Evolutionary conservation across 2,113 vertebrate genomes (phyloP).

Genomic region (Oriolus oriolus): DNA sequence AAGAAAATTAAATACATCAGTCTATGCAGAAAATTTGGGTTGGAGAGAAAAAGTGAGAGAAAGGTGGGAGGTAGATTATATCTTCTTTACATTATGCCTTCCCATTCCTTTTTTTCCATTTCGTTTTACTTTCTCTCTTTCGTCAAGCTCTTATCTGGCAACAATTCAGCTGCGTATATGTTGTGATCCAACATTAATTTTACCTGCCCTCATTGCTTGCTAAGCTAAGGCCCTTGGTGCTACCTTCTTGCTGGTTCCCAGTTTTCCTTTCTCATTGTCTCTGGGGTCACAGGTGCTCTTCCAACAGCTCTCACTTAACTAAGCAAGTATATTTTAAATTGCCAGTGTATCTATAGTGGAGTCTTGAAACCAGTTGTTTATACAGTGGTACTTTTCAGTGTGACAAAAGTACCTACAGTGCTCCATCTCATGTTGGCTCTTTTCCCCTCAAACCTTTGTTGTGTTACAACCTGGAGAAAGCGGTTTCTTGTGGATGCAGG

Average conservation of each 20-base stretch:
- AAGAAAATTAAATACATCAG: not conserved
- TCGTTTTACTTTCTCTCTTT: not conserved
- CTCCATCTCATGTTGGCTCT: fast-evolving
- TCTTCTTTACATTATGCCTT: not conserved
- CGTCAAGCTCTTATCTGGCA: not conserved
- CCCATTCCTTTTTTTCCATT: not conserved
- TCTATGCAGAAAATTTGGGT: not conserved
- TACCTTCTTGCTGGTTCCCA: not conserved
- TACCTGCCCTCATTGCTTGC: not conserved
- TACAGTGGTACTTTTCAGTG: not conserved
- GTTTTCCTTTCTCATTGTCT: not conserved
- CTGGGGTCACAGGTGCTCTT: not conserved
- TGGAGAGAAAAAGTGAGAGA: not conserved
- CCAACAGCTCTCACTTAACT: not conserved
- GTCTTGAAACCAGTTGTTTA: not conserved
- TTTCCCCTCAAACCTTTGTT: not conserved
- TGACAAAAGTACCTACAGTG: not conserved
- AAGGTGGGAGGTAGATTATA: not conserved
- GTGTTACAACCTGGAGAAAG: not conserved
- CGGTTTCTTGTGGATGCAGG: not conserved
- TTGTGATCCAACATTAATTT: not conserved
- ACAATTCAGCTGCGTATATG: not conserved
- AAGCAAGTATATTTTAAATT: not conserved
- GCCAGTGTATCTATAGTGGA: not conserved
- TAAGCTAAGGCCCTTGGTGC: not conserved